Conservation (phyloP, 2,113 vertebrate genomes). For the Percina caprodes region DNA sequence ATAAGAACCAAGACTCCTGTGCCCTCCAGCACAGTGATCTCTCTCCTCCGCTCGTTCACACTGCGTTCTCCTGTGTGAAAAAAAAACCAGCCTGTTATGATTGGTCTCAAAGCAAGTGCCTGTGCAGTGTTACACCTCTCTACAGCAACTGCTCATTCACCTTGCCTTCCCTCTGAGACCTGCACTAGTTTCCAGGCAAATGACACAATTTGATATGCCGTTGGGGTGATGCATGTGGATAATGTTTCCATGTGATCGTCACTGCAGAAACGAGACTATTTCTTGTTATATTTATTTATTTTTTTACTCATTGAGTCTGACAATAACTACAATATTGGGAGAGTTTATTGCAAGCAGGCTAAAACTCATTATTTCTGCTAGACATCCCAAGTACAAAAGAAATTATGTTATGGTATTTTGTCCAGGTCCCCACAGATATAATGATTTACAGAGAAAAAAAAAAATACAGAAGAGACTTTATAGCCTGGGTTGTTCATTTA, state of each 20-base stretch:
- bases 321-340: slow-evolving; percentile 81
- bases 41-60: slow-evolving; percentile 45
- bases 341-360: slow-evolving; percentile 83
- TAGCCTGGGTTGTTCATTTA: slow-evolving; percentile 71
- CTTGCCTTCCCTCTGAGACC: slow-evolving; percentile 84
- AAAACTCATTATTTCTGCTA: slow-evolving; percentile 84
- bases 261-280: slow-evolving; percentile 79
- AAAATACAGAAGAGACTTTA: slow-evolving; percentile 64
- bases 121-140: slow-evolving; percentile 76
- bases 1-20: slow-evolving; percentile 77
- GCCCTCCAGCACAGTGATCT: slow-evolving; percentile 76
- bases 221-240: slow-evolving; percentile 84
- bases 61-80: slow-evolving; percentile 50
- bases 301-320: slow-evolving; percentile 79
- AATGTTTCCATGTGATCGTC: slow-evolving; percentile 84
- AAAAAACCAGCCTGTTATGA: slow-evolving; percentile 69
- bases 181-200: slow-evolving; percentile 87
- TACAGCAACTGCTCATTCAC: slow-evolving; percentile 78
- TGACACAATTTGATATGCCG: slow-evolving; percentile 85
- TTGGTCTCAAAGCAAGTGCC: slow-evolving; percentile 80
- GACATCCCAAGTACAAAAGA: slow-evolving; percentile 81
- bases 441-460: slow-evolving; percentile 71
- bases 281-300: slow-evolving; percentile 64
- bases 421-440: slow-evolving; percentile 77
- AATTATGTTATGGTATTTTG: slow-evolving; percentile 83